phyloP scores from a whole-genome alignment of 2,797 vertebrate genomes.

The Novumbra hubbsi region DNA sequence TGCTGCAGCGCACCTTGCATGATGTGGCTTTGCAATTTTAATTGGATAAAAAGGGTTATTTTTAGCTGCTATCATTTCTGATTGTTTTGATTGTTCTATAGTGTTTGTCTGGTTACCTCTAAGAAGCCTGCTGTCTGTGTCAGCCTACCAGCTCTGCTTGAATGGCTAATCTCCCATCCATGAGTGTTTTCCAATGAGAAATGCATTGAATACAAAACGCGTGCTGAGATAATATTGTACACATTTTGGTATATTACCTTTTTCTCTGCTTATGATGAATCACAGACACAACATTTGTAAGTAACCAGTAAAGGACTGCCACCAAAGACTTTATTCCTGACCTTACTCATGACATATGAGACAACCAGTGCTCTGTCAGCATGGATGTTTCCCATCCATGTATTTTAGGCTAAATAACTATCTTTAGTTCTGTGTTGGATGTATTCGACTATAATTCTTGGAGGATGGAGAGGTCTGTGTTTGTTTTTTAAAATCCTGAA shows the following conservation, averaged over 20 bases:
- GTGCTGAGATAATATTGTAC: background rate
- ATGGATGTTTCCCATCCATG: too few species aligned
- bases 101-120: background rate
- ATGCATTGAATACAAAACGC: background rate
- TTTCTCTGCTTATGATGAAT: background rate
- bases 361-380: background rate
- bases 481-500: background rate
- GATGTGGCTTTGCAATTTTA: background rate
- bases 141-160: background rate
- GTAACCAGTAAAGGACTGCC: background rate
- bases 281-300: background rate
- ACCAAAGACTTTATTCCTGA: background rate
- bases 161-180: background rate
- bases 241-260: background rate
- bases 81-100: background rate
- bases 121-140: background rate
- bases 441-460: background rate
- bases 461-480: background rate
- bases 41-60: constrained; percentile 9
- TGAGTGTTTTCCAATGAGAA: background rate
- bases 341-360: background rate
- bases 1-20: background rate
- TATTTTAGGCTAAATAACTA: too few species aligned
- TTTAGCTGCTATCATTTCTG: background rate
- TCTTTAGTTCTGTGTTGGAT: background rate